Base-by-base conservation (phyloP, 2,113 vertebrate genomes). In the Syrrhaptes paradoxus region DNA sequence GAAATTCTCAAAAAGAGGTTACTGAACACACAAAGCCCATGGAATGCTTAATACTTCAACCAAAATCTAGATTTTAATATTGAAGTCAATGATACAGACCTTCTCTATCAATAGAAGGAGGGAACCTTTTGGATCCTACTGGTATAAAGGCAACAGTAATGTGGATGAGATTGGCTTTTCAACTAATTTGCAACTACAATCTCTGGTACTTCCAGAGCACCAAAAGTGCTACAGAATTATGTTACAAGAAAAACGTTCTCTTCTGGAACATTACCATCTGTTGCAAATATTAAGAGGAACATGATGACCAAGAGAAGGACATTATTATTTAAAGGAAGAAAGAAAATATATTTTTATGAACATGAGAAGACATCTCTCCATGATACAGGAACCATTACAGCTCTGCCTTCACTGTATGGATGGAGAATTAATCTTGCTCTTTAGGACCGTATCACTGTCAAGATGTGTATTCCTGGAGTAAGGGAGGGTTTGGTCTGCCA, bases 231-330 rank as follows among this genome's bases (percentile, higher is more conserved):
- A 43, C 9, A 77, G 31, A 61, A 65, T 26, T 49, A 51, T 1
- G 5, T 48, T 15, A 59, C 18, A 55, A 51, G 24, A 61, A 51
- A 77, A 76, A 76, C 2, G 3, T 43, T 80, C 28, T 67, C 67
- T 57, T 59, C 25, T 55, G 48, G 13, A 81, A 71, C 29, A 46
- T 31, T 61, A 67, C 24, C 28, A 70, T 68, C 75, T 66, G 66
- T 17, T 58, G 57, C 22, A 89, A 67, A 38, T 36, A 89, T 14
- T 6, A 87, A 48, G 22, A 78, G 4, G 1, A 76, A 41, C 7
- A 20, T 0, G 14, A 68, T 1, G 1, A 73, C 6, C 1, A 1
- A 79, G 38, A 63, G 25, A 13, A 86, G 25, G 29, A 36, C 2
- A 17, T 4, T 34, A 28, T 41, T 67, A 65, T 11, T 49, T 45